phyloP scores from a whole-genome alignment of 1,140 invertebrate genomes.

The Paracyclopina nana region DNA sequence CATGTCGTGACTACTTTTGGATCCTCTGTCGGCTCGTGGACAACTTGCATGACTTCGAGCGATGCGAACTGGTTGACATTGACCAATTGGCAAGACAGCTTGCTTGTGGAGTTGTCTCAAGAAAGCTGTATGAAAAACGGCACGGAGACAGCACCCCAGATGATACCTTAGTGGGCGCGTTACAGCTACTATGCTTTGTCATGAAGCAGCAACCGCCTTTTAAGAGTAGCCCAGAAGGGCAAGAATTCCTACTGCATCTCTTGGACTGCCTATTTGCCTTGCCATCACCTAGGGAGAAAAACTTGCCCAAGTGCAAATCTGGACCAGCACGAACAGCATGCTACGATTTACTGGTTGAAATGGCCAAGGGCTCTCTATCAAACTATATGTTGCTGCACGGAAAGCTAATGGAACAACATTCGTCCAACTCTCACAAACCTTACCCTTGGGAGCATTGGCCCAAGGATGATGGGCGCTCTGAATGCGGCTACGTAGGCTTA shows the following conservation, averaged over 20 bases:
- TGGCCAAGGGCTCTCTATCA: conserved; percentile 56
- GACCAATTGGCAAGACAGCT: conserved; percentile 53
- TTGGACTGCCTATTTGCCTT: conserved; percentile 75
- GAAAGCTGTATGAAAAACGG: conserved; percentile 60
- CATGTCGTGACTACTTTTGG: conserved; percentile 85
- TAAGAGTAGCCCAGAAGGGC: conserved; percentile 53
- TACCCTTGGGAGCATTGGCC: conserved; percentile 96
- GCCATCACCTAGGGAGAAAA: conserved; percentile 55
- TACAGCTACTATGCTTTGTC: conserved; percentile 62
- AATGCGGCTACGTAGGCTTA: conserved; percentile 80
- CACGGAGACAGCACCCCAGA: conserved; percentile 54
- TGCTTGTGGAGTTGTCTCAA: conserved; percentile 44
- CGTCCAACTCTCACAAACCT: conserved; percentile 53
- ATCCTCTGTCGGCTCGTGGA: conserved; percentile 66
- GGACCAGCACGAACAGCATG: conserved; percentile 62
- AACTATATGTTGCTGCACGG: conserved; percentile 65
- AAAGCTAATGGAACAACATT: conserved; percentile 62
- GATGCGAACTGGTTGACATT: conserved; percentile 35
- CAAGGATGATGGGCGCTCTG: conserved; percentile 72
- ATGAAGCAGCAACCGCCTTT: conserved; percentile 69
- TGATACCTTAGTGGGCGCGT: conserved; percentile 67
- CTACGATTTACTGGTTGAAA: conserved; percentile 69
- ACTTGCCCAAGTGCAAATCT: conserved; percentile 81
- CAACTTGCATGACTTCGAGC: conserved; percentile 41
- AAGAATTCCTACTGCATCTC: conserved; percentile 38